Conservation (phyloP, 2,888 invertebrate species). For the Thelaira solivaga region DNA sequence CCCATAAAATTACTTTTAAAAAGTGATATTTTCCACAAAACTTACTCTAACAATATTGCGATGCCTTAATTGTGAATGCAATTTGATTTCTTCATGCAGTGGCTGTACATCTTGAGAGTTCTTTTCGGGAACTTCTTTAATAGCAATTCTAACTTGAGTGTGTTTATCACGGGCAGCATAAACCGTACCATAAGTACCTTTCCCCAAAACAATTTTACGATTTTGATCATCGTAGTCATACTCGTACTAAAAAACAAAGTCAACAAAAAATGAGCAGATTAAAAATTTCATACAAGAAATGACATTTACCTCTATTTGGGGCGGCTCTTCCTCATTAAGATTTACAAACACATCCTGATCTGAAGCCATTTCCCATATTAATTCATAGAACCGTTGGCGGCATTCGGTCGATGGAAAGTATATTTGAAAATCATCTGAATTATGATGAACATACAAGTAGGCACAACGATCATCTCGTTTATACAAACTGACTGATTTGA, state of each 20-base stretch:
- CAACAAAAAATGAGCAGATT: not conserved
- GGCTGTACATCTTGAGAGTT: slow-evolving; percentile 98
- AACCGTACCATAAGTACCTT: slow-evolving; percentile 96
- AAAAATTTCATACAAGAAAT: not conserved
- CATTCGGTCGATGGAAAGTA: slow-evolving; percentile 94
- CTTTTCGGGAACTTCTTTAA: slow-evolving; percentile 98
- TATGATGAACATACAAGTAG: slow-evolving; percentile 97
- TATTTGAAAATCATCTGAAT: slow-evolving; percentile 99
- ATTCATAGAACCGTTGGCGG: slow-evolving; percentile 88
- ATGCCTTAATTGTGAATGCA: slow-evolving; percentile 96
- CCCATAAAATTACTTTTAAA: not conserved
- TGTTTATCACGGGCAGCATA: slow-evolving; percentile 95
- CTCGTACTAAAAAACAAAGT: slow-evolving; percentile 83
- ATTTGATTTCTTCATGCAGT: slow-evolving; percentile 97
- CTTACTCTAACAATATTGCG: slow-evolving; percentile 94
- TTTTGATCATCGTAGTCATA: slow-evolving; percentile 96
- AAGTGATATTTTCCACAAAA: not conserved
- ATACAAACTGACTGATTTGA: slow-evolving; percentile 85
- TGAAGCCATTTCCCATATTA: slow-evolving; percentile 91
- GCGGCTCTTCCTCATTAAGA: slow-evolving; percentile 83
- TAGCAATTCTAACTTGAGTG: slow-evolving; percentile 96
- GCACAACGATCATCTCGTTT: slow-evolving; percentile 97
- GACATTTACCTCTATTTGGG: slow-evolving; percentile 82
- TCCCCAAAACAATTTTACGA: slow-evolving; percentile 90
- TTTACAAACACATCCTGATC: slow-evolving; percentile 89